Evolutionary conservation across 2,113 vertebrate genomes (phyloP).

Genomic region (Cheilinus undulatus): DNA sequence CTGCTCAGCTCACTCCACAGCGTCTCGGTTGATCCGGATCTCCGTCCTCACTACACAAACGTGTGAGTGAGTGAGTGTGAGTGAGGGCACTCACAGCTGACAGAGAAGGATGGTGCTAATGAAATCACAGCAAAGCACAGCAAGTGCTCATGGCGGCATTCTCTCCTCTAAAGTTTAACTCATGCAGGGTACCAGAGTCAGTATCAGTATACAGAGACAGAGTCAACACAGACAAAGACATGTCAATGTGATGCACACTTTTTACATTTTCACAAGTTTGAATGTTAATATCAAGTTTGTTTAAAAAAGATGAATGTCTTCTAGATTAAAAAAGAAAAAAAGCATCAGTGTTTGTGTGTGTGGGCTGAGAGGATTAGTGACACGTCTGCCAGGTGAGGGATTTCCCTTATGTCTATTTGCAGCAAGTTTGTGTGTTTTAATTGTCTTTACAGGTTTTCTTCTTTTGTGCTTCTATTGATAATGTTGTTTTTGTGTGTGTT

Average conservation of each 20-base stretch:
- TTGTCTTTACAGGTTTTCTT: too few species aligned
- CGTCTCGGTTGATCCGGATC: slow-evolving; percentile 22
- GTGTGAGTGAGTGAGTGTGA: too few species aligned
- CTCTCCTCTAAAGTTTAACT: background rate
- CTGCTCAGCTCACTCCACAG: slow-evolving; percentile 7
- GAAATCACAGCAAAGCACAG: background rate
- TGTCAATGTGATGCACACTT: too few species aligned
- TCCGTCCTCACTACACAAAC: background rate
- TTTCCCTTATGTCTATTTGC: slow-evolving; percentile 6
- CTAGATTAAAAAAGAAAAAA: background rate
- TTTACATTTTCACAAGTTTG: too few species aligned
- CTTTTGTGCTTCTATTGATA: too few species aligned
- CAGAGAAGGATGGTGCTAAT: slow-evolving; percentile 22
- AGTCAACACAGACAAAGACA: too few species aligned
- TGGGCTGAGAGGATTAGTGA: background rate
- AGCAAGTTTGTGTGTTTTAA: too few species aligned
- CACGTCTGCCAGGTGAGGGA: slow-evolving; percentile 6
- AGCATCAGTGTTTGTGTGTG: background rate
- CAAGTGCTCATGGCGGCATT: background rate
- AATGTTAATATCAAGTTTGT: too few species aligned
- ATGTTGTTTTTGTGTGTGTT: too few species aligned
- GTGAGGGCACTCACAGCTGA: slow-evolving; percentile 12
- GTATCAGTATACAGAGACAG: too few species aligned
- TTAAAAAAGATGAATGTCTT: too few species aligned
- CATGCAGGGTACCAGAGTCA: background rate